Evolutionary conservation across 2,113 vertebrate genomes (phyloP).

Genomic region (Ictidomys tridecemlineatus): DNA sequence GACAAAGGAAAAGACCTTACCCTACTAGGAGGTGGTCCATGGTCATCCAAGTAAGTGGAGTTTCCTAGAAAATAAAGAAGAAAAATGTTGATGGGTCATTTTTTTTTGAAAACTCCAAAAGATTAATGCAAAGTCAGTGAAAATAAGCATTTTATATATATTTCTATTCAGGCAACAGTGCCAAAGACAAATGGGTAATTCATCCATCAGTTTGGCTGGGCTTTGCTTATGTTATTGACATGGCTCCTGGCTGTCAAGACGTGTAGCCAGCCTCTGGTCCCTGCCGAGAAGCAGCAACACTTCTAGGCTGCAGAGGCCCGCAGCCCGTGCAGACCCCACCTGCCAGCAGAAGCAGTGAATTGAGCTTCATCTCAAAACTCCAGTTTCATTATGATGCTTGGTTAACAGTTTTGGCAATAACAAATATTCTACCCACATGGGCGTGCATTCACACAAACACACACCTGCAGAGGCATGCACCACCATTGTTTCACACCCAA

Average conservation of each 20-base stretch:
- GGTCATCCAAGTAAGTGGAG: slow-evolving; percentile 97
- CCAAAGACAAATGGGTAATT: slow-evolving; percentile 41
- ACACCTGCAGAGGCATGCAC: neutral
- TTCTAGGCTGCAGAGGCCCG: no score
- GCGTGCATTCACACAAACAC: no score
- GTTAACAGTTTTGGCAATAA: neutral
- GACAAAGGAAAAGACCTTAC: slow-evolving; percentile 85
- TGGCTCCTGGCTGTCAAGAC: no score
- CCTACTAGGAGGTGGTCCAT: slow-evolving; percentile 92
- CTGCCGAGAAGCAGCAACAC: no score
- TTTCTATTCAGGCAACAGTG: neutral
- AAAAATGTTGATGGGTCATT: slow-evolving; percentile 63
- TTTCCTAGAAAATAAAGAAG: slow-evolving; percentile 88
- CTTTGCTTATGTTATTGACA: neutral
- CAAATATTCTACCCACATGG: neutral
- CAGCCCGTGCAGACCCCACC: no score
- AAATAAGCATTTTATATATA: slow-evolving; percentile 33
- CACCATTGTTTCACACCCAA: neutral
- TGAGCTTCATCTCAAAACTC: no score
- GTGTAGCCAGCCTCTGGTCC: no score
- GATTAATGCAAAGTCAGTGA: neutral
- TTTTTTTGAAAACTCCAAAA: neutral
- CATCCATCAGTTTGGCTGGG: neutral
- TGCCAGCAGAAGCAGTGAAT: no score
- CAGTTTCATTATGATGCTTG: neutral